Evolutionary conservation across 2,113 vertebrate genomes (phyloP).

Genomic region (Caranx ignobilis): DNA sequence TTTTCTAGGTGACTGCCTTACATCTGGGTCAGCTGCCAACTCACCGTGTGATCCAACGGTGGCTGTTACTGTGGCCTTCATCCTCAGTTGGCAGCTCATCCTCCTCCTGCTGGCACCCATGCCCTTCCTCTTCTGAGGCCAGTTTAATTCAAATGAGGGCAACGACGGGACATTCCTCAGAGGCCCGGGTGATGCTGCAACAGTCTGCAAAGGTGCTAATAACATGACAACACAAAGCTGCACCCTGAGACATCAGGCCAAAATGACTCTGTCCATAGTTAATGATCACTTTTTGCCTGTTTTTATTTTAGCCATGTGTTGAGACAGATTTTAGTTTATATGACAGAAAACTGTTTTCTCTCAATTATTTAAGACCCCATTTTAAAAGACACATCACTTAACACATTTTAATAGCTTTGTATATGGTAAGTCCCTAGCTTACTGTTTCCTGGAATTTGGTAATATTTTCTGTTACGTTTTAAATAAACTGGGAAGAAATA

Average conservation of each 20-base stretch:
- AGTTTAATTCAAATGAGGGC: conserved; percentile 76
- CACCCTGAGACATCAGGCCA: neutral
- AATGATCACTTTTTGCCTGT: conserved; percentile 67
- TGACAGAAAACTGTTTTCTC: too few relatives aligned
- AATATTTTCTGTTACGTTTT: neutral
- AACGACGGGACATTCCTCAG: conserved; percentile 78
- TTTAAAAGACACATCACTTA: neutral
- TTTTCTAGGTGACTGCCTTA: conserved; percentile 78
- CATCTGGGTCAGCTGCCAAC: conserved; percentile 73
- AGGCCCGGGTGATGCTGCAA: conserved; percentile 84
- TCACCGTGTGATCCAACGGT: conserved; percentile 54
- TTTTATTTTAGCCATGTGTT: conserved; percentile 82
- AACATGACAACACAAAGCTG: conserved; percentile 19
- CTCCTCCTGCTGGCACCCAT: conserved; percentile 82
- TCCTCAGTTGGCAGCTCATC: conserved; percentile 83
- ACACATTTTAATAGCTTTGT: neutral
- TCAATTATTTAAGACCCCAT: too few relatives aligned
- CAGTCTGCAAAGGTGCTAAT: conserved; percentile 82
- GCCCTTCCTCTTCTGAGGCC: conserved; percentile 79
- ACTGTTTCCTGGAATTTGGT: conserved; percentile 86
- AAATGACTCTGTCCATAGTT: conserved; percentile 12
- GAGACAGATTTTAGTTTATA: neutral
- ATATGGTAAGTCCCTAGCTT: conserved; percentile 71
- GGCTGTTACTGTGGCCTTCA: conserved; percentile 80
- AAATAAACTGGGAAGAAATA: neutral